Evolutionary conservation across 2,113 vertebrate genomes (phyloP).

Genomic region (Egretta garzetta): DNA sequence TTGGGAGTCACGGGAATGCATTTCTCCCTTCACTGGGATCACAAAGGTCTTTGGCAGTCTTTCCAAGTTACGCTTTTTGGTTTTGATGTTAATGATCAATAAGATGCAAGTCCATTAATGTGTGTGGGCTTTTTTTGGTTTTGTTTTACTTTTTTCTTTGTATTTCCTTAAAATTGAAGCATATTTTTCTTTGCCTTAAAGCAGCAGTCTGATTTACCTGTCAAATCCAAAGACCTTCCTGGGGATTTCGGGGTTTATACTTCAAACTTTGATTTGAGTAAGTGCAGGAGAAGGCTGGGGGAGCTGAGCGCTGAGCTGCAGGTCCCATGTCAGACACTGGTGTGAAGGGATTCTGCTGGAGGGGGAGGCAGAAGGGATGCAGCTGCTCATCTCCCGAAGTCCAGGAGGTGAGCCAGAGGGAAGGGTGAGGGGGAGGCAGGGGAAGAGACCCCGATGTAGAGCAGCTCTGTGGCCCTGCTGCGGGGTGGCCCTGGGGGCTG

Average conservation of each 20-base stretch:
- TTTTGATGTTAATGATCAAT: neutral
- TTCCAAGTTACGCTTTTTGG: neutral
- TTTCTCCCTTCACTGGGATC: neutral
- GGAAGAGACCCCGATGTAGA: neutral
- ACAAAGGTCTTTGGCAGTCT: neutral
- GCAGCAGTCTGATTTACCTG: neutral
- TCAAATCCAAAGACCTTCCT: neutral
- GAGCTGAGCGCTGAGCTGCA: neutral
- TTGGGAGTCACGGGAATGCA: neutral
- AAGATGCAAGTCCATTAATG: neutral
- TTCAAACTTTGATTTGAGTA: neutral
- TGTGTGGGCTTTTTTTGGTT: neutral
- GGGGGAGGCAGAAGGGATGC: neutral
- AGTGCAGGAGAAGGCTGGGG: neutral
- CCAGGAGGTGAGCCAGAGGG: neutral
- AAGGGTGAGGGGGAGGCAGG: neutral
- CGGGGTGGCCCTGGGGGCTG: neutral
- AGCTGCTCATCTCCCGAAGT: neutral
- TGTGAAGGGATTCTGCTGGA: neutral
- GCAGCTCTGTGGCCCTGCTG: neutral
- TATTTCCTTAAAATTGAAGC: neutral
- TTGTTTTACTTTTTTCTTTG: neutral
- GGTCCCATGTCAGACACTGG: accelerated
- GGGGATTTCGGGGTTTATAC: neutral
- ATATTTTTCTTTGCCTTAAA: neutral